A percentile compares a stretch with the other conserved stretches of the same genome.
Evolutionary conservation across 2,113 vertebrate genomes (phyloP).

Genomic region (Gymnogyps californianus): DNA sequence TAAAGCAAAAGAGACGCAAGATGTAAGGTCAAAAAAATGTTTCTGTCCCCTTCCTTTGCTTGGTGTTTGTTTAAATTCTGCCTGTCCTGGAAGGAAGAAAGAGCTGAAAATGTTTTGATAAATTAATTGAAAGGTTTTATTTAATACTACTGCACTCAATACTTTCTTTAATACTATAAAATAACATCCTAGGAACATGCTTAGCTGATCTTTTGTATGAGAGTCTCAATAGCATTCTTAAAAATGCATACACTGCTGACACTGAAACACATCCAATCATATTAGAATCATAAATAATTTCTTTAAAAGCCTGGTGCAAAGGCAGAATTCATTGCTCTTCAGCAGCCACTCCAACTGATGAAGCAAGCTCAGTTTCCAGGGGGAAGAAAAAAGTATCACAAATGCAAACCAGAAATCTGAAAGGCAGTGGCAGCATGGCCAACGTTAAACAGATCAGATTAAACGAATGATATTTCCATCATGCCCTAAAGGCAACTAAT

Average conservation of each 20-base stretch:
- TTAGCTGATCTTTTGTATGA: not conserved
- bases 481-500: not conserved
- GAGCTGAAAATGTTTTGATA: not conserved
- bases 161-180: not conserved
- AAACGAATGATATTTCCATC: not conserved
- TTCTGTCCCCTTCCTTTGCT: not conserved
- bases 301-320: not conserved
- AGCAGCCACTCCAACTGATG: not conserved
- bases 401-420: not conserved
- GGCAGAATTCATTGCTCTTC: not conserved
- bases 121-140: not conserved
- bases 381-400: not conserved
- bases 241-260: not conserved
- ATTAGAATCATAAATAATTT: not conserved
- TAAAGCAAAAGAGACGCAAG: not conserved
- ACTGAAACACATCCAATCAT: not conserved
- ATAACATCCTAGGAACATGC: not conserved
- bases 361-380: not conserved
- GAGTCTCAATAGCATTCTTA: not conserved
- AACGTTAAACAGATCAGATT: not conserved
- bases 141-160: not conserved
- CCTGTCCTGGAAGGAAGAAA: not conserved
- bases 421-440: not conserved
- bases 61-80: not conserved
- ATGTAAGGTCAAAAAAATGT: not conserved